Base-by-base conservation (phyloP, 2,797 vertebrate genomes). In the Hippocampus kuda region DNA sequence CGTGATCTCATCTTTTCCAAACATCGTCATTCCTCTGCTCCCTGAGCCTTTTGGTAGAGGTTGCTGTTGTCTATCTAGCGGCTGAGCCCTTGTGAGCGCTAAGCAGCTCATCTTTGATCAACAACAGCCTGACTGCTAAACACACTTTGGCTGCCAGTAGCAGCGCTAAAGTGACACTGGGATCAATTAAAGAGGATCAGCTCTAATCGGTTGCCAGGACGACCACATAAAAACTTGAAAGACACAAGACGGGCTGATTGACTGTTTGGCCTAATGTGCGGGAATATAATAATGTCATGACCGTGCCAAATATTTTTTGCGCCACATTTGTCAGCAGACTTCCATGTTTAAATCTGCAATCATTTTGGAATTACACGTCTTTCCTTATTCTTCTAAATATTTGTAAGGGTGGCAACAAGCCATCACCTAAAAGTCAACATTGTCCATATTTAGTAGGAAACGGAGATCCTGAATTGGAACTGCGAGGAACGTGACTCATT, bases 121-220 rank as follows among this genome's bases (percentile, higher is more conserved):
- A 76, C 82, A 80, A 57, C 75, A 49, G 69, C 69, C 69, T 60
- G 75, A 67, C 73, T 68, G 74, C 72, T 73, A 73, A 71, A 75
- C 76, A 70, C 61, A 70, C 70, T 79, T 65, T 76, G 72, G 68
- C 79, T 5, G 48, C 70, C 71, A 60, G 68, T 57, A 26, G 67
- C 54, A 2, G 42, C 6, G 42, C 63, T 65, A 48, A 65, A 65
- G 63, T 26, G 42, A 49, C 62, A 56, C 34, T 41, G 53, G n/a
- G 53, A 68, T 68, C 67, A 74, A 69, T 79, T 84, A 26, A 86
- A 87, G 75, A 87, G 79, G 85, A 89, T 87, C 79, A 71, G 63
- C 61, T 9, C 57, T 85, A 77, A 88, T 83, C 78, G 71, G 75
- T 86, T 81, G 64, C 79, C 77, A 71, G 67, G 80, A 51, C 78